Percentiles rank a stretch among this genome's conserved stretches.
Evolutionary conservation across 2,113 vertebrate species (phyloP).

Genomic region (Meriones unguiculatus): DNA sequence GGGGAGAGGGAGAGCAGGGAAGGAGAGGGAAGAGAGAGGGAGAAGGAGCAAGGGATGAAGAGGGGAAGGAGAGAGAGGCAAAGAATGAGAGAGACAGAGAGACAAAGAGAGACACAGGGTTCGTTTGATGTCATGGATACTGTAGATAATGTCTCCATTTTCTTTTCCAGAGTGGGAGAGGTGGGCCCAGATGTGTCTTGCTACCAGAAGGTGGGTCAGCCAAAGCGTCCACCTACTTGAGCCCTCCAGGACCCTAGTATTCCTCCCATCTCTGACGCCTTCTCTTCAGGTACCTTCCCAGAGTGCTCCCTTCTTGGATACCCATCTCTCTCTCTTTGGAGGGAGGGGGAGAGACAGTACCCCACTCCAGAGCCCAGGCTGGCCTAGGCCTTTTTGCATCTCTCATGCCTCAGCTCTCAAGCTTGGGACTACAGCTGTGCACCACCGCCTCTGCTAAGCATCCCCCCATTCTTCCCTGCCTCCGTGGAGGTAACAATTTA

Average conservation of each 20-base stretch:
- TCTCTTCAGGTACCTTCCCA: background rate
- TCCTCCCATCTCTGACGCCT: background rate
- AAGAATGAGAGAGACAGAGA: background rate
- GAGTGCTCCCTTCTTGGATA: background rate
- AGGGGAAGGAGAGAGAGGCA: background rate
- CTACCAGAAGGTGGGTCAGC: background rate
- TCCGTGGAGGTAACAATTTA: background rate
- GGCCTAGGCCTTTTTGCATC: background rate
- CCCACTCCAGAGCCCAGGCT: background rate
- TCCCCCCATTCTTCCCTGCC: background rate
- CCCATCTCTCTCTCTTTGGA: background rate
- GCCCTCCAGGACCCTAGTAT: background rate
- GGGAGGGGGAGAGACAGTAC: no score
- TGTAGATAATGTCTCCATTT: background rate
- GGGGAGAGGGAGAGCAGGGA: background rate
- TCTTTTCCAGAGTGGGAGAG: background rate
- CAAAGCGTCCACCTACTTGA: background rate
- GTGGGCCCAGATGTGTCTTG: background rate
- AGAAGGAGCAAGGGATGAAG: background rate
- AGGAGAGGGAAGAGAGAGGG: background rate
- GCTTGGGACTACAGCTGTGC: background rate
- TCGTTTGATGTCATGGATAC: background rate
- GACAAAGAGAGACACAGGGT: background rate
- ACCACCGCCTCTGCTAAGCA: no score
- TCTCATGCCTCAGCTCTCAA: background rate